Base-by-base conservation (phyloP, 1,140 invertebrate species). In the Drosophila virilis region DNA sequence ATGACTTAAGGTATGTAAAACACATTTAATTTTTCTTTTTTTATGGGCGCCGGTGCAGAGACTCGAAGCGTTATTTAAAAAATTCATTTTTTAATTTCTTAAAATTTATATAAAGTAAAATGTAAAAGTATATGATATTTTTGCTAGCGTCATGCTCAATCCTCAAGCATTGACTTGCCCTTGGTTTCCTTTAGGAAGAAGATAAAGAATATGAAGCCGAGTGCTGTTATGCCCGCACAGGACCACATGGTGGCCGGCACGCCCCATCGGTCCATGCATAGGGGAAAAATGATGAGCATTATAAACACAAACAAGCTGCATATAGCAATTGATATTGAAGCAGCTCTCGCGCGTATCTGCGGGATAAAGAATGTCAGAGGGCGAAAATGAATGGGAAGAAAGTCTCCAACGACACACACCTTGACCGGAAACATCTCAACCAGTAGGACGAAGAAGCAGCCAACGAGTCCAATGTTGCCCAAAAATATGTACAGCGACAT, bases 181-280 rank as follows among this genome's bases (percentile, higher is more conserved):
- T 85, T 91, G 6, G 91, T 92, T 66, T 92, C 91, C 17, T 79
- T 80, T 1, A 92, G 13, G 43, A 89, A 92, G 10, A 78, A 40
- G 0, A 61, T 17, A 28, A 91, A 79, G 48, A 74, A 89, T 9
- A 81, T 6, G 13, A 85, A 85, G 22, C 77, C 59, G 8, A 85
- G 40, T 8, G 72, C 59, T 1, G 77, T 70, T 1, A 91, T 48
- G 6, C 60, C 48, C 0, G 78, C 77, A 71, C 82, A 91, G 0
- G 78, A 78, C 78, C 77, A 92, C 89, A 92, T 92, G 1, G 85
- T 90, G 1, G 59, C 61, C 15, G 89, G 74, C 8, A 92, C 72
- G 5, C 90, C 90, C 69, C 79, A 80, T 2, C 74, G 42, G 0
- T 62, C 67, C 70, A 92, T 76, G 42, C 79, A 91, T 5, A 90